Conservation (phyloP, 2,113 vertebrate genomes). For the Psammodynastes pulverulentus region DNA sequence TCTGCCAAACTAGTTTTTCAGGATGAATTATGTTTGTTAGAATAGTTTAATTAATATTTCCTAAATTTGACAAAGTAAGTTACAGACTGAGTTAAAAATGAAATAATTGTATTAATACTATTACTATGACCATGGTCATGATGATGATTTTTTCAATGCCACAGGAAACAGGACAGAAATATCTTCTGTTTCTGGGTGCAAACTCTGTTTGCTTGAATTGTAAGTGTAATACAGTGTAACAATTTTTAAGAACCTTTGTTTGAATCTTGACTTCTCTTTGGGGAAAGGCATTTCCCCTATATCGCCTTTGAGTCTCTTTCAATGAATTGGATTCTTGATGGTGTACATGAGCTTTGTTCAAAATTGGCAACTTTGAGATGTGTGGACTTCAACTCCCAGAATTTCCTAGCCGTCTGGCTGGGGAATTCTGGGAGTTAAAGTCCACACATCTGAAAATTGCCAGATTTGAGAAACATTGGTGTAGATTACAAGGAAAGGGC, state of each 20-base stretch:
- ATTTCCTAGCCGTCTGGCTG: not conserved
- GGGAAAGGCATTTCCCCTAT: not conserved
- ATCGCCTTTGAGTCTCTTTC: not conserved
- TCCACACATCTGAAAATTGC: not conserved
- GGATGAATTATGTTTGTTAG: not conserved
- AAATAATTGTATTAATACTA: not conserved
- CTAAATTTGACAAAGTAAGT: not conserved
- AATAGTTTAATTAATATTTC: not conserved
- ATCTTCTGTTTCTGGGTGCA: slow-evolving; percentile 3
- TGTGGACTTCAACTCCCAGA: not conserved
- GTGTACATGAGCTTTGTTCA: not conserved
- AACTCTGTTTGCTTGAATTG: not conserved
- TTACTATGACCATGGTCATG: not conserved
- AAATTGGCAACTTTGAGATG: not conserved
- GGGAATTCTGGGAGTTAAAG: not conserved
- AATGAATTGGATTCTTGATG: not conserved
- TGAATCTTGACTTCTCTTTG: not conserved
- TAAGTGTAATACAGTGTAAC: not conserved
- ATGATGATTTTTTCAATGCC: not conserved
- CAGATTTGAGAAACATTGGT: not conserved
- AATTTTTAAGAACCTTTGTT: not conserved
- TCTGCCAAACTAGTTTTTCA: slow-evolving; percentile 13
- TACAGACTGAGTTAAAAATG: not conserved
- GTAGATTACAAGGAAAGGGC: not conserved
- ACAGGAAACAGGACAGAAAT: not conserved